These are phyloP conservation scores for Dasysyrphus albostriatus DNA, from an alignment of 2,888 invertebrate genomes.

Conservation along the genomic window DNA sequence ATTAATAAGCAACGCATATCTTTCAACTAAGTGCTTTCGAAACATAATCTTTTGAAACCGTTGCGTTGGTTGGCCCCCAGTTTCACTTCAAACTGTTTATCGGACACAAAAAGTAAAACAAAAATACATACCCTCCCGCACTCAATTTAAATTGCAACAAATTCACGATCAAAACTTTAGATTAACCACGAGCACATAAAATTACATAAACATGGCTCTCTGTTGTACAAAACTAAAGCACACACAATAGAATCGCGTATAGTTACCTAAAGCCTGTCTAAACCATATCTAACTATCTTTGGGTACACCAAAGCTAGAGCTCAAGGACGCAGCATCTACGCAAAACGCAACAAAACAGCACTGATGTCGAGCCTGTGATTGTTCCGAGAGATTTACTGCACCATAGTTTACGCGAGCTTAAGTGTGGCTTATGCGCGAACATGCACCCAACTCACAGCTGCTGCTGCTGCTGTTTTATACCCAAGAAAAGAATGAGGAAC, in stretches of 20 bases:
- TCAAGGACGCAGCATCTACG: slow-evolving; percentile 74
- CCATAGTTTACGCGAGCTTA: slow-evolving; percentile 57
- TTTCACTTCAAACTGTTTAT: not conserved
- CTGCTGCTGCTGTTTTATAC: slow-evolving; percentile 46
- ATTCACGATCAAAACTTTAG: slow-evolving; percentile 73
- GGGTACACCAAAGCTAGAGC: slow-evolving; percentile 34
- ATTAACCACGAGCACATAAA: slow-evolving; percentile 56
- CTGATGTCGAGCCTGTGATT: slow-evolving; percentile 60
- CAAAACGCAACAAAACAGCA: slow-evolving; percentile 58
- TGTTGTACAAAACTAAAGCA: slow-evolving; percentile 8
- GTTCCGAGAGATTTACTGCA: slow-evolving; percentile 67
- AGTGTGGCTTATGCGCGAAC: slow-evolving; percentile 69
- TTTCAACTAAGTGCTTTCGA: slow-evolving; percentile 44
- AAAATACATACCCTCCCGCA: slow-evolving; percentile 52
- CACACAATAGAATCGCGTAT: slow-evolving; percentile 57
- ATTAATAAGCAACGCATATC: not conserved
- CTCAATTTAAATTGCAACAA: slow-evolving; percentile 73
- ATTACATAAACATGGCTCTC: slow-evolving; percentile 63
- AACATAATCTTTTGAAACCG: slow-evolving; percentile 44
- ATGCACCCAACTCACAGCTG: slow-evolving; percentile 60
- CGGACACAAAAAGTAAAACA: slow-evolving; percentile 8
- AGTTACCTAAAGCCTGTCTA: not conserved
- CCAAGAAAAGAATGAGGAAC: slow-evolving; percentile 56
- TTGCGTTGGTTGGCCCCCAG: too few species aligned
- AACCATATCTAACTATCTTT: slow-evolving; percentile 5